Evolutionary conservation across 2,888 invertebrate genomes (phyloP).

Genomic region (Lasioglossum pauxillum): DNA sequence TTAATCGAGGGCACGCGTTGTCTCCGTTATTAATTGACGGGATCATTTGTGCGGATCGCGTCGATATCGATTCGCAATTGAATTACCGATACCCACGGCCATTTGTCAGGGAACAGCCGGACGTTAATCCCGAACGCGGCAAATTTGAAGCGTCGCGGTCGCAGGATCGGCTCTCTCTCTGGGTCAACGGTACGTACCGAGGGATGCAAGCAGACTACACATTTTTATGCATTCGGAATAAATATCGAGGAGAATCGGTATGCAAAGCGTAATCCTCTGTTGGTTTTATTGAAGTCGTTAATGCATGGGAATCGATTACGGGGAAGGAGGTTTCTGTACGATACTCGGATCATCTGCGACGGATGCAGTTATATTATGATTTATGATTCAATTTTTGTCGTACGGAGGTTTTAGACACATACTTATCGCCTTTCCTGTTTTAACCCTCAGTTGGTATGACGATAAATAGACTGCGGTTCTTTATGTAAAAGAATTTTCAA

Average conservation of each 20-base stretch:
- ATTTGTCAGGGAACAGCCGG: slow-evolving; percentile 44
- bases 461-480: too few species aligned
- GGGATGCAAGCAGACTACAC: background rate
- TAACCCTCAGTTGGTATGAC: background rate
- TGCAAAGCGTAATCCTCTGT: background rate
- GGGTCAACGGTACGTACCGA: slow-evolving; percentile 56
- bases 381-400: background rate
- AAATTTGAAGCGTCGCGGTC: slow-evolving; percentile 51
- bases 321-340: background rate
- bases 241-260: background rate
- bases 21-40: slow-evolving; percentile 53
- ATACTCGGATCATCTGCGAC: background rate
- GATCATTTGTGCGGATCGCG: slow-evolving; percentile 38
- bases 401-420: background rate
- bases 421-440: background rate
- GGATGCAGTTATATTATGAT: background rate
- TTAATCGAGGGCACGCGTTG: slow-evolving; percentile 58
- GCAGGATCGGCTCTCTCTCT: slow-evolving; percentile 5
- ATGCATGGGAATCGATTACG: slow-evolving; percentile 31
- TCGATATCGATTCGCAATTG: slow-evolving; percentile 56
- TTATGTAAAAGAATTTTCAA: too few species aligned
- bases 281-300: background rate
- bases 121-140: slow-evolving; percentile 23
- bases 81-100: slow-evolving; percentile 52
- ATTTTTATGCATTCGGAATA: background rate